Conservation (phyloP, 1,140 invertebrate species). For the Drosophila albomicans region DNA sequence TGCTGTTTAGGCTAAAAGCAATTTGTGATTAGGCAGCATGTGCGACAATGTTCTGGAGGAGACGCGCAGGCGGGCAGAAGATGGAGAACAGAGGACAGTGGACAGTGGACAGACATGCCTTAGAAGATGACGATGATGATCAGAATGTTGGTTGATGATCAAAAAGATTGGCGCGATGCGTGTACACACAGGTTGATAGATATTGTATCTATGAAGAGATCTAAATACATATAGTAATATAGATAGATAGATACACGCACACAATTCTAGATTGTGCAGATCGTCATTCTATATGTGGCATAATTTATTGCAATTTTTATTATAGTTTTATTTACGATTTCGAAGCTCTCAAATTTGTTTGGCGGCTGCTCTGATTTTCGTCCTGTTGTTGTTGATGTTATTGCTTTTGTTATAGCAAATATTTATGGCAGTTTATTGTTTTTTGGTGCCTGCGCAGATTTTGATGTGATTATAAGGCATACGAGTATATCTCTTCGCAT, state of each 20-base stretch:
- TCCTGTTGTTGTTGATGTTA: conserved; percentile 46
- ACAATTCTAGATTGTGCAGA: conserved; percentile 14
- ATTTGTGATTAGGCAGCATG: conserved; percentile 51
- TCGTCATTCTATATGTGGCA: conserved; percentile 39
- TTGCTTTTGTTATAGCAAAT: conserved; percentile 48
- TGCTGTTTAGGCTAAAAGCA: conserved; percentile 36
- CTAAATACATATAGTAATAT: conserved; percentile 1
- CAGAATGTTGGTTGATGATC: not conserved
- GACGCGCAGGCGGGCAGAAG: not conserved
- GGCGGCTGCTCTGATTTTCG: conserved; percentile 26
- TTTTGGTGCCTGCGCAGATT: conserved; percentile 31
- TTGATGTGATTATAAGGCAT: conserved; percentile 40
- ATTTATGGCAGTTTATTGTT: conserved; percentile 54
- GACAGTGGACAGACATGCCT: conserved; percentile 2
- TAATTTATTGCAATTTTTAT: conserved; percentile 75
- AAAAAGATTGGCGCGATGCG: conserved; percentile 4
- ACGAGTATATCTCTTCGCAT: conserved; percentile 25
- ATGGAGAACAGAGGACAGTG: not conserved
- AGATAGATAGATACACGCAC: conserved; percentile 4
- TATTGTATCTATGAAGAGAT: conserved; percentile 15
- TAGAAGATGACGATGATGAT: not conserved
- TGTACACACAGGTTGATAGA: not conserved
- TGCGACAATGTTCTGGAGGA: conserved; percentile 25
- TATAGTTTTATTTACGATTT: conserved; percentile 78
- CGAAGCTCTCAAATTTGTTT: conserved; percentile 70